Conservation (phyloP, 2,888 invertebrate species). For the Epinotia bilunana region DNA sequence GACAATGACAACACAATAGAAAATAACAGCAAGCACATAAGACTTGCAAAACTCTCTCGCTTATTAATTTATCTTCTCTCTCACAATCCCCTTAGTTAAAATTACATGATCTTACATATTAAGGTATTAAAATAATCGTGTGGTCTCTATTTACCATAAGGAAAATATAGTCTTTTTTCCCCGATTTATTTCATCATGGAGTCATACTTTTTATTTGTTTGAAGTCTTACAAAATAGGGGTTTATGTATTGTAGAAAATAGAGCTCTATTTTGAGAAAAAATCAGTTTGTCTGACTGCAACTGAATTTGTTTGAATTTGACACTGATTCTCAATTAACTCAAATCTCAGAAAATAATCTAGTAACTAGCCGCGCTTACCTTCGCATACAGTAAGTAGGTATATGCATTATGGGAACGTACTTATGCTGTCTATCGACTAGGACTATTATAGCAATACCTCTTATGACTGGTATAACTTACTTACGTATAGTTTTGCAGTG, state of each 20-base stretch:
- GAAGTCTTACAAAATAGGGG: background rate
- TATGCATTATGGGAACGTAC: background rate
- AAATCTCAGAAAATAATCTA: background rate
- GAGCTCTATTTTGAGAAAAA: background rate
- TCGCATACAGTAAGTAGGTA: background rate
- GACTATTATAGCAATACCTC: background rate
- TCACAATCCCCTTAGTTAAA: too few species aligned
- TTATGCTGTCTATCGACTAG: background rate
- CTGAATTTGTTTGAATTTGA: background rate
- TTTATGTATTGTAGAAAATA: background rate
- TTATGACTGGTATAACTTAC: constrained; percentile 7
- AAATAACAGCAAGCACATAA: too few species aligned
- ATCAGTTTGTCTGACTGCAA: background rate
- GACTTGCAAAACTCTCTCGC: too few species aligned
- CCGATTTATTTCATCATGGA: background rate
- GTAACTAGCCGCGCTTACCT: constrained; percentile 14
- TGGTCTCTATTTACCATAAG: too few species aligned
- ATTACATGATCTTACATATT: too few species aligned
- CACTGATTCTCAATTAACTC: background rate
- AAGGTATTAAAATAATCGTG: too few species aligned
- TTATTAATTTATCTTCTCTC: too few species aligned
- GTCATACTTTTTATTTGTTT: background rate
- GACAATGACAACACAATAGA: too few species aligned
- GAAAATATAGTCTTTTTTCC: too few species aligned
- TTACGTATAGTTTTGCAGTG: constrained; percentile 5